Evolutionary conservation across 2,113 vertebrate genomes (phyloP).

Genomic region (Centropus unirufus): DNA sequence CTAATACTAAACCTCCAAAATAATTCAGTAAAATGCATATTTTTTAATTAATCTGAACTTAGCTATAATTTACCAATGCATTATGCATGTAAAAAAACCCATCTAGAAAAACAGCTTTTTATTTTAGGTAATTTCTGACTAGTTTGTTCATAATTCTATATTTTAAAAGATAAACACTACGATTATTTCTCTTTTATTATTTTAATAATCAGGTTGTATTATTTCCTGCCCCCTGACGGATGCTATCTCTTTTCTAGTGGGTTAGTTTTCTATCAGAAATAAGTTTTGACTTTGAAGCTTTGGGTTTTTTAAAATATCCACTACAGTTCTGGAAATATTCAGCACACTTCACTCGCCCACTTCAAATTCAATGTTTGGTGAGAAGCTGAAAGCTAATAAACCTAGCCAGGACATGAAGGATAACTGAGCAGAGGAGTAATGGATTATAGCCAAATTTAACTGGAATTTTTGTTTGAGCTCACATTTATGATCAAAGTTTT

Average conservation of each 20-base stretch:
- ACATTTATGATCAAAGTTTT: background rate
- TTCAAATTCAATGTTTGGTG: background rate
- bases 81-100: background rate
- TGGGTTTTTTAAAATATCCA: background rate
- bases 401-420: background rate
- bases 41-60: background rate
- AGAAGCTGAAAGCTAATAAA: background rate
- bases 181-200: background rate
- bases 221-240: background rate
- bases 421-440: background rate
- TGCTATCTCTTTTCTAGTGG: background rate
- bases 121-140: background rate
- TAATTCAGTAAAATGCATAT: background rate
- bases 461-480: background rate
- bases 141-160: background rate
- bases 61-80: background rate
- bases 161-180: background rate
- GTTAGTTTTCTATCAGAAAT: background rate
- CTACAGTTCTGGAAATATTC: background rate
- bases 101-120: background rate
- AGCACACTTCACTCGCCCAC: background rate
- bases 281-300: background rate
- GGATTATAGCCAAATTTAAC: background rate
- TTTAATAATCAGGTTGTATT: background rate
- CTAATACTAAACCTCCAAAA: background rate